Evolutionary conservation across 2,888 invertebrate genomes (phyloP).

Genomic region (Hydropsyche betteni): DNA sequence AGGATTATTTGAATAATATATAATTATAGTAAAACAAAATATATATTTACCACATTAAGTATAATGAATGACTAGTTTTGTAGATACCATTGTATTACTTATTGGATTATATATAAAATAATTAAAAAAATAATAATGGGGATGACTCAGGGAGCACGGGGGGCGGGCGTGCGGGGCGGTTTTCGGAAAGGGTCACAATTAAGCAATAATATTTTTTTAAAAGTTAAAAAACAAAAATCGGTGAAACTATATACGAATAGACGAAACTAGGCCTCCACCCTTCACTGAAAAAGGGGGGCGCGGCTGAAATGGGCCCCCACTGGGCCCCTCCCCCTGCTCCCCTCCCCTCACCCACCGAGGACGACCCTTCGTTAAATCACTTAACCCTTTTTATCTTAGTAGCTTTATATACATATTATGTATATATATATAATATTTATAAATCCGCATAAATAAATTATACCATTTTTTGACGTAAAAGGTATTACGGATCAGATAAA

Average conservation of each 20-base stretch:
- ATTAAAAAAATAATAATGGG: neutral
- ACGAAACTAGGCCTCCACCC: too few species aligned
- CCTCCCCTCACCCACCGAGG: slow-evolving; percentile 37
- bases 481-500: slow-evolving; percentile 51
- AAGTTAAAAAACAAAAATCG: slow-evolving; percentile 18
- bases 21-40: slow-evolving; percentile 44
- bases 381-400: slow-evolving; percentile 49
- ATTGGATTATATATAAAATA: neutral
- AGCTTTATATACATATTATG: slow-evolving; percentile 35
- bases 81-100: slow-evolving; percentile 40
- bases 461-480: slow-evolving; percentile 49
- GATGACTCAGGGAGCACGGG: slow-evolving; percentile 31
- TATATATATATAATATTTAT: slow-evolving; percentile 40
- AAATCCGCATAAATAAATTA: slow-evolving; percentile 50
- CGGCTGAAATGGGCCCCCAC: slow-evolving; percentile 28
- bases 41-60: slow-evolving; percentile 47
- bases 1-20: slow-evolving; percentile 44
- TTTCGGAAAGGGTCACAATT: slow-evolving; percentile 38
- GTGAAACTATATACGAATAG: neutral
- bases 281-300: neutral
- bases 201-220: slow-evolving; percentile 51
- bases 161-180: slow-evolving; percentile 37
- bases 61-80: slow-evolving; percentile 50
- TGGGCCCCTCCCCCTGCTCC: slow-evolving; percentile 34
- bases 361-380: slow-evolving; percentile 44